A percentile compares a stretch with the other conserved stretches of the same genome.
These are phyloP conservation scores for Unio delphinus DNA, from an alignment of 2,888 invertebrate species.

Conservation along the genomic window DNA sequence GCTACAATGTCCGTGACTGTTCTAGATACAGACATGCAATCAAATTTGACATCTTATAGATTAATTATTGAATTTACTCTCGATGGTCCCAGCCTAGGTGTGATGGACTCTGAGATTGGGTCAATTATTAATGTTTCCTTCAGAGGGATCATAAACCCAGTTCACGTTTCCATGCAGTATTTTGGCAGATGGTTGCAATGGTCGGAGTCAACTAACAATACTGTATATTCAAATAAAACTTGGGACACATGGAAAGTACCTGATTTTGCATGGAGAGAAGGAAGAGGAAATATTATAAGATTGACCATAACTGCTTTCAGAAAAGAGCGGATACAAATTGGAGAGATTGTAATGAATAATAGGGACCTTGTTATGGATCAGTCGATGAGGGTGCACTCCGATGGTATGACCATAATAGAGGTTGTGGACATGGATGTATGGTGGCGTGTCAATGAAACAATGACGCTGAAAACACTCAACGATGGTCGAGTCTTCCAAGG, in stretches of 20 bases:
- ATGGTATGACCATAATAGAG: slow-evolving; percentile 35
- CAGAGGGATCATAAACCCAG: slow-evolving; percentile 3
- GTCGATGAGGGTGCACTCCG: slow-evolving; percentile 23
- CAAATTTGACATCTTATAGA: slow-evolving; percentile 3
- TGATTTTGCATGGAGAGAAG: slow-evolving; percentile 42
- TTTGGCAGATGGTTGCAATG: slow-evolving; percentile 18
- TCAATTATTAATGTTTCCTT: slow-evolving; percentile 15
- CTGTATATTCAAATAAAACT: slow-evolving; percentile 11
- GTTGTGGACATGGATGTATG: slow-evolving; percentile 47
- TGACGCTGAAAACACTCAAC: slow-evolving; percentile 34
- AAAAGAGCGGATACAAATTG: slow-evolving; percentile 12
- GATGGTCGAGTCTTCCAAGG: slow-evolving; percentile 14
- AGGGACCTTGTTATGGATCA: slow-evolving; percentile 28
- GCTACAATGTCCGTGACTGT: background rate
- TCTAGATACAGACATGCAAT: background rate
- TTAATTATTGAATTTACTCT: slow-evolving; percentile 27
- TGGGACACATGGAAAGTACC: slow-evolving; percentile 26
- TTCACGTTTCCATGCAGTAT: slow-evolving; percentile 24
- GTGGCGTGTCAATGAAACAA: slow-evolving; percentile 46
- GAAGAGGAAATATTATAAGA: slow-evolving; percentile 27
- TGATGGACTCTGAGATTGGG: slow-evolving; percentile 46
- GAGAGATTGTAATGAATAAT: slow-evolving; percentile 34
- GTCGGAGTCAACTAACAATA: slow-evolving; percentile 9
- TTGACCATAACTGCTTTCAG: slow-evolving; percentile 22
- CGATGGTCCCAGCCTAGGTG: slow-evolving; percentile 32